Percentiles rank a stretch among this genome's conserved stretches.
phyloP scores from a whole-genome alignment of 2,113 vertebrate species.

The Eublepharis macularius region DNA sequence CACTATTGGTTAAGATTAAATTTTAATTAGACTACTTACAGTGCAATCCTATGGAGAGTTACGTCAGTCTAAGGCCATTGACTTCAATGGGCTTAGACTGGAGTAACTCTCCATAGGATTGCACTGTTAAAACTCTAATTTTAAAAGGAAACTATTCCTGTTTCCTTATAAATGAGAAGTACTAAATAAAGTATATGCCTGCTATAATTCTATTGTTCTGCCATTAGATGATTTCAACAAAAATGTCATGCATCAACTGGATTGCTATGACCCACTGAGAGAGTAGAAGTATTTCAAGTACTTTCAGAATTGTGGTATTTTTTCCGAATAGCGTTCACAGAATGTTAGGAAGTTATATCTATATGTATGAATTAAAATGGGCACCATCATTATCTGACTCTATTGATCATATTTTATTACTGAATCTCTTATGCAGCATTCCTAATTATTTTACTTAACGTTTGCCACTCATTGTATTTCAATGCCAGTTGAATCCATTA shows the following conservation, averaged over 20 bases:
- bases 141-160: not conserved
- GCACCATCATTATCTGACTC: too few species aligned
- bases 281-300: not conserved
- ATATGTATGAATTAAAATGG: not conserved
- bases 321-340: constrained; percentile 37
- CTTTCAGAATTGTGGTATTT: not conserved
- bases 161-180: rapidly evolving
- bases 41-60: too few species aligned
- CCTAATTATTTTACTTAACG: not conserved
- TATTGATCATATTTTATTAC: not conserved
- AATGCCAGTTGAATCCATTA: not conserved
- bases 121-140: not conserved
- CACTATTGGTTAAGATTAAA: not conserved
- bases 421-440: not conserved
- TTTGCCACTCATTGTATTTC: not conserved
- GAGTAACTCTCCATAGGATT: too few species aligned
- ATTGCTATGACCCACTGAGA: constrained; percentile 6
- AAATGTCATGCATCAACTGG: not conserved
- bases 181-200: not conserved
- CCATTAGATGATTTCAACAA: not conserved
- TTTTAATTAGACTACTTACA: not conserved
- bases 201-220: not conserved
- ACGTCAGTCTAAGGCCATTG: too few species aligned
- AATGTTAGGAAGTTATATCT: constrained; percentile 14
- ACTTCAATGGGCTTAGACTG: too few species aligned